Base-by-base conservation (phyloP, 1,140 invertebrate genomes). In the Drosophila athabasca region DNA sequence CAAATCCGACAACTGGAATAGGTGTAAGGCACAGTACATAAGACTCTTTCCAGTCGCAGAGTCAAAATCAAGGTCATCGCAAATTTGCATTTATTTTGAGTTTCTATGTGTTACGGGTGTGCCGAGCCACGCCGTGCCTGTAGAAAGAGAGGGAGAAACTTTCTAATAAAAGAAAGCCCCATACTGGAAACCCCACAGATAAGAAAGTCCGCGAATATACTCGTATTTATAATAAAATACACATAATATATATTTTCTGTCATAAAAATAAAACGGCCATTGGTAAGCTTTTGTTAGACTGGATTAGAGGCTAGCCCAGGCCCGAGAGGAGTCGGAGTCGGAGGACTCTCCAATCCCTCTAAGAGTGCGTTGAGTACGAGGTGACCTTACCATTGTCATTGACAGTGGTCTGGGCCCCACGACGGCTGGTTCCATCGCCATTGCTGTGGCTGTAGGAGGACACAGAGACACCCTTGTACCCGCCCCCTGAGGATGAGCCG, bases 301-400 rank as follows among this genome's bases (percentile, higher is more conserved):
- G 17, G 13, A 31, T 17, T 24, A 26, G 13, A 43, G 43, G 9
- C 9, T 44, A 26, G 49, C 49, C 59, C 13, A 53, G 24, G 24
- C 24, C 24, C 5, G 19, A 48, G 8, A n/a, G 44, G n/a, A 13
- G 19, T 4, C 22, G 9, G 31, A 5, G 5, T 2, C 2, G 3
- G 22, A 24, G 22, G 22, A 26, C 24, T 26, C 24, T 9, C 6
- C 17, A 26, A 51, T 51, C n/a, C 22, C 4, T 57, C 48, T 90
- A 91, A 35, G 90, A 91, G 59, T 91, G 79, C 19, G 95, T 93
- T 29, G 93, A 94, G 71, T 95, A 94, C 59, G 93, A 93, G 31
- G 93, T 94, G 50, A 96, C 91, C 78, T 94, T 94, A 78, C 95
- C 95, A 76, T 96, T 95, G 68, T 96, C 94, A 74, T 96, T 95